These are phyloP conservation scores for Callaeas wilsoni DNA, from an alignment of 2,113 vertebrate species.

Conservation along the genomic window DNA sequence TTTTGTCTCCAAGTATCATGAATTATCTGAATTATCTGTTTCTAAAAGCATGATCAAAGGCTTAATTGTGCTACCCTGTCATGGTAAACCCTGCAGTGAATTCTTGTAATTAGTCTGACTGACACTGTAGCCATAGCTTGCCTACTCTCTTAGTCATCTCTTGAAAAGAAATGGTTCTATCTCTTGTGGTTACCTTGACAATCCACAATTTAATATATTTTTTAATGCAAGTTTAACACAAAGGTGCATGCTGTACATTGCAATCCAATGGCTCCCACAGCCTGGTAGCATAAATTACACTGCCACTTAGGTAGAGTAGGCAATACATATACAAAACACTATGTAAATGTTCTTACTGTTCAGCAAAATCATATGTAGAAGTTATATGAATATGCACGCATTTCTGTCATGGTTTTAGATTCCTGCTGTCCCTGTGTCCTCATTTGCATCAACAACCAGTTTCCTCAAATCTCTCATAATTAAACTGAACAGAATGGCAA, in stretches of 20 bases:
- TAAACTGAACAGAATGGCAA: slow-evolving; percentile 24
- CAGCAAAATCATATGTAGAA: neutral
- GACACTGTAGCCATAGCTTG: neutral
- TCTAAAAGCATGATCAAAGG: neutral
- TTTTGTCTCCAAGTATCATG: neutral
- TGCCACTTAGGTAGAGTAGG: neutral
- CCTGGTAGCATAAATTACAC: neutral
- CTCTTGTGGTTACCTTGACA: slow-evolving; percentile 9
- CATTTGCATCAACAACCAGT: neutral
- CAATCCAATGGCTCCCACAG: neutral
- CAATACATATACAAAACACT: neutral
- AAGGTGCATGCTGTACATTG: neutral
- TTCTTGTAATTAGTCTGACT: neutral
- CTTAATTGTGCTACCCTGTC: neutral
- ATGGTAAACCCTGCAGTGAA: neutral
- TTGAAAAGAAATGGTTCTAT: neutral
- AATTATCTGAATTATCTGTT: neutral
- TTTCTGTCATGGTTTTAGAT: neutral
- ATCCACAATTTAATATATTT: neutral
- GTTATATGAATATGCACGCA: neutral
- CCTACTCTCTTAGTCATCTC: neutral
- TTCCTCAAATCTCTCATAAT: slow-evolving; percentile 23
- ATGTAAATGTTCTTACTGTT: neutral
- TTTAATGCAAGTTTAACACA: neutral
- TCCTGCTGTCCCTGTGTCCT: neutral